Evolutionary conservation across 2,888 invertebrate species (phyloP).

Genomic region (Pachydiplax longipennis): DNA sequence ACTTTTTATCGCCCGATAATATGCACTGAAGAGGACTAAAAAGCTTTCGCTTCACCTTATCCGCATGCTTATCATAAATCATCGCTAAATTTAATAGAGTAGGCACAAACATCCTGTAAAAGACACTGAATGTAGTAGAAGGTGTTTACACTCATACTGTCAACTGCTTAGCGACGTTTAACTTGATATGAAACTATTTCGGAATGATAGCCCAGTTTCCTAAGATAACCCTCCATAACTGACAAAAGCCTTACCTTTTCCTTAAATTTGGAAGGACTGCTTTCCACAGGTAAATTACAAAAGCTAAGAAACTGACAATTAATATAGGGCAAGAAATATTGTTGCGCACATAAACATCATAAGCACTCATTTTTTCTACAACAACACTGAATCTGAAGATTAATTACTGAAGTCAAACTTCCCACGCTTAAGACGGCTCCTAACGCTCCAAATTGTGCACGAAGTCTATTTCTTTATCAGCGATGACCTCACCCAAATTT

Average conservation of each 20-base stretch:
- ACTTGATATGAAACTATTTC: neutral
- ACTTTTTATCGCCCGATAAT: constrained; percentile 19
- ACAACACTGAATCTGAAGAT: neutral
- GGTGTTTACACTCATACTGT: too few relatives aligned
- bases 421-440: too few relatives aligned
- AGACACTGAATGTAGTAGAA: neutral
- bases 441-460: too few relatives aligned
- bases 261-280: neutral
- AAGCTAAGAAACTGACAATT: neutral
- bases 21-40: neutral
- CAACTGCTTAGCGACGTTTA: too few relatives aligned
- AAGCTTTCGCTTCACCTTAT: neutral
- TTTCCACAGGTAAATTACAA: constrained; percentile 17
- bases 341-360: neutral
- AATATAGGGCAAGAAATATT: neutral
- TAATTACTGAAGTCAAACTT: neutral
- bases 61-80: neutral
- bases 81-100: neutral
- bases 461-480: too few relatives aligned
- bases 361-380: neutral
- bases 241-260: neutral
- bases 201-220: neutral
- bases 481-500: too few relatives aligned
- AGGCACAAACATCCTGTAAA: constrained; percentile 5
- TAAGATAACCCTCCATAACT: neutral